Base-by-base conservation (phyloP, 2,888 invertebrate species). In the Coenonympha glycerion region DNA sequence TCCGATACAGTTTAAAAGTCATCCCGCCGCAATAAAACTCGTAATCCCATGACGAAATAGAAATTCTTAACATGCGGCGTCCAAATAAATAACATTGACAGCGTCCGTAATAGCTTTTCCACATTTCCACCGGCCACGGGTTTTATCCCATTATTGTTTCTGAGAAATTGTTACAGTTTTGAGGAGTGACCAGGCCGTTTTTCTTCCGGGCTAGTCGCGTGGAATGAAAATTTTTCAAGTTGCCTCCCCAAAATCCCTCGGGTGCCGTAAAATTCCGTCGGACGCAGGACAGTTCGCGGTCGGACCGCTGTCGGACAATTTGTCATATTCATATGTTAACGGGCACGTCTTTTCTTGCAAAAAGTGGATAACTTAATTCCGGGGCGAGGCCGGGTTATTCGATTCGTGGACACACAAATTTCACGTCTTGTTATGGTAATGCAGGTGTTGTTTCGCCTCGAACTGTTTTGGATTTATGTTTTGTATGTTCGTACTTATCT, bases 271-370 rank as follows among this genome's bases (percentile, higher is more conserved):
- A 86, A 83, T 75, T 87, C 80, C 62, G 79, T 60, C 73, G 73
- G 75, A 71, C 75, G 68, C 69, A 61, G 79, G 73, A 72, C 73
- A 74, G 69, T 74, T 75, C 71, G 66, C 66, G 75, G 71, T 62
- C 78, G 73, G 79, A 77, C 82, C 82, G 73, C 76, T 71, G 71
- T 65, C 79, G 74, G 74, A 85, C 87, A 87, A 87, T 88, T 87
- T 87, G 87, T 88, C 88, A 87, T 87, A 88, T 88, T 87, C 87
- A 87, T 87, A 87, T 86, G 87, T 87, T 86, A 87, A 87, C 86
- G 82, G 81, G 79, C 64, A 75, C 84, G 80, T 83, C 85, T 86
- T 85, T 85, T 86, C 85, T 85, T 85, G 80, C 83, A 84, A 86
- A 87, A 86, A 85, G 82, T 80, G 82, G 83, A 81, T 86, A 87